Evolutionary conservation across 2,888 invertebrate genomes (phyloP), one percentile per base, ranked within the genome.

Genomic region (Seira musarum): DNA sequence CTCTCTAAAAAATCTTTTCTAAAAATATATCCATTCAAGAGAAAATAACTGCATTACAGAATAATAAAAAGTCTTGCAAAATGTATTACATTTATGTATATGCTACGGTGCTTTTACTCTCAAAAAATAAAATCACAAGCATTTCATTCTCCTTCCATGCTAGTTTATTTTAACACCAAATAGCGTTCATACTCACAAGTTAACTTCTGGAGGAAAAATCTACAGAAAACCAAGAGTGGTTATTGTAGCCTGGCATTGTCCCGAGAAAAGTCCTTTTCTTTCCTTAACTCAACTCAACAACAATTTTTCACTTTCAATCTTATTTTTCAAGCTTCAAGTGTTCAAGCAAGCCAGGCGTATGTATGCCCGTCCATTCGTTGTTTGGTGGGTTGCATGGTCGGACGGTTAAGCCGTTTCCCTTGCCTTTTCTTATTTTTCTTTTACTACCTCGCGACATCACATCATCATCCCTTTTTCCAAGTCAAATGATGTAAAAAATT

Each of bases 231-330:
- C n/a, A n/a, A n/a, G n/a, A n/a, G n/a, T 40, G 13, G 40, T 5
- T 40, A 40, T 40, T 40, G 40, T 40, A 40, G 13, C n/a, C n/a
- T n/a, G n/a, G n/a, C n/a, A n/a, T n/a, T n/a, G n/a, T n/a, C n/a
- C n/a, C n/a, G n/a, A 67, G 53, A 69, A 69, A 69, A 53, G 24
- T 24, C 69, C 53, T 69, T 22, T 25, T 25, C 57, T 57, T 69
- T 69, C 69, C 17, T 57, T 25, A 60, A 35, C 57, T 46, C 15
- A 53, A 30, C 67, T 78, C 79, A 69, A 73, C 79, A 79, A 79
- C 79, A 79, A 79, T 79, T 79, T 79, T 79, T 79, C 79, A 79
- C 79, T 79, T 79, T 73, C 79, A 79, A 79, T 79, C 73, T 79
- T 73, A 79, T 69, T 72, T 79, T 66, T 79, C 79, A 78, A 79